These are phyloP conservation scores for Karalla daura DNA, from an alignment of 2,797 vertebrate species.

Conservation along the genomic window DNA sequence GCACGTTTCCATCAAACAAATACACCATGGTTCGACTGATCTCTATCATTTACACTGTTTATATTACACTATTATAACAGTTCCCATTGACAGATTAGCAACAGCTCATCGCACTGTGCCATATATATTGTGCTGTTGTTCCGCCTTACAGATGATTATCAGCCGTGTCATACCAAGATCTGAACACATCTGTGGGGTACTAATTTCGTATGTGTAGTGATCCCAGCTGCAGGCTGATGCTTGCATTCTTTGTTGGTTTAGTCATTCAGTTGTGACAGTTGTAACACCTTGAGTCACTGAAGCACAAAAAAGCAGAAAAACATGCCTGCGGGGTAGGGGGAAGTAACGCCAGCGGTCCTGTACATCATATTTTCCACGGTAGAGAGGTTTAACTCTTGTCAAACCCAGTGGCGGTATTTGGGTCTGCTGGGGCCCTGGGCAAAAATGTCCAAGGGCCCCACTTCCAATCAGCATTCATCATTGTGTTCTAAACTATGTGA, in stretches of 20 bases:
- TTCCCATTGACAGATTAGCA: background rate
- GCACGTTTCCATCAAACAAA: background rate
- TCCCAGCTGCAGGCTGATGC: slow-evolving; percentile 8
- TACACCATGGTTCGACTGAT: background rate
- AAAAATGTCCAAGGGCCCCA: no score
- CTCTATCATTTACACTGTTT: no score
- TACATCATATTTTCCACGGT: slow-evolving; percentile 23
- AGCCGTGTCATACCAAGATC: background rate
- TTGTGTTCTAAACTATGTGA: no score
- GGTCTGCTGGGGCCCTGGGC: no score
- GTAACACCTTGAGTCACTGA: slow-evolving; percentile 47
- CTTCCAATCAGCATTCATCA: no score
- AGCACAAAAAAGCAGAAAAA: slow-evolving; percentile 36
- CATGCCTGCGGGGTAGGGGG: slow-evolving; percentile 28
- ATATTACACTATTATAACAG: no score
- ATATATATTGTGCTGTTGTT: background rate
- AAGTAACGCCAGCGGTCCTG: slow-evolving; percentile 28
- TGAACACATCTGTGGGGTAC: background rate
- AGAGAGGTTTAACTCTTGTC: slow-evolving; percentile 11
- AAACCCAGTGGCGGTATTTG: no score
- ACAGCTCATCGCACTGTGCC: background rate
- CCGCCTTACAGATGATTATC: background rate
- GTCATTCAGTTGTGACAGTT: slow-evolving; percentile 26
- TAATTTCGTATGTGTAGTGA: slow-evolving; percentile 9
- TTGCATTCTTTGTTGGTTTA: slow-evolving; percentile 23